Evolutionary conservation across 1,140 invertebrate genomes (phyloP).

Genomic region (Camponotus floridanus): DNA sequence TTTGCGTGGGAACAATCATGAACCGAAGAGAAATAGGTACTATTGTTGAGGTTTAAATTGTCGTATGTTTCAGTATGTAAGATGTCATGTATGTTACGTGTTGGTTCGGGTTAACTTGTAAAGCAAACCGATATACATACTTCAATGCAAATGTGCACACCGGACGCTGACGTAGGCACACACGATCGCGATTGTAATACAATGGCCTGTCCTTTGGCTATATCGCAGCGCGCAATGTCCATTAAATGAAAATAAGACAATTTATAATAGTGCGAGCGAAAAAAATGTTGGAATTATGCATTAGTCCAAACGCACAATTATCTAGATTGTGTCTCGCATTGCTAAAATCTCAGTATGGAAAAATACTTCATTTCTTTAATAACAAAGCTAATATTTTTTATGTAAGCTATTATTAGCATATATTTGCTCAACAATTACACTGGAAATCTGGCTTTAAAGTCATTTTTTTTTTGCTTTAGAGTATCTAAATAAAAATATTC

Average conservation of each 20-base stretch:
- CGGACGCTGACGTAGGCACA: conserved; percentile 42
- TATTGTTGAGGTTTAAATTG: conserved; percentile 26
- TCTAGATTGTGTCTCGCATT: conserved; percentile 14
- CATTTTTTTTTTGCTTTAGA: neutral
- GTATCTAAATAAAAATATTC: neutral
- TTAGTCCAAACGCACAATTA: neutral
- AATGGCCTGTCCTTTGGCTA: conserved; percentile 39
- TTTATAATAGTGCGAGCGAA: conserved; percentile 26
- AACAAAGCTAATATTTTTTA: neutral
- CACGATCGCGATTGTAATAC: conserved; percentile 34
- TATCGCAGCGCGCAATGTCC: neutral
- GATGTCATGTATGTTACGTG: conserved; percentile 39
- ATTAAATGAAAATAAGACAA: conserved; percentile 37
- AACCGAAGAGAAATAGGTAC: conserved; percentile 10
- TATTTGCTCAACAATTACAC: neutral
- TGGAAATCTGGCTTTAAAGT: neutral
- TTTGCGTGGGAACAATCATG: conserved; percentile 19
- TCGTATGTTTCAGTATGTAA: conserved; percentile 42
- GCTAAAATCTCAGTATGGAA: neutral
- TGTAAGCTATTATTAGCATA: neutral
- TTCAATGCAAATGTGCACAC: conserved; percentile 47
- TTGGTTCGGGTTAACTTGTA: conserved; percentile 18
- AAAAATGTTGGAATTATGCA: conserved; percentile 12
- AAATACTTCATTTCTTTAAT: neutral
- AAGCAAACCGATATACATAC: conserved; percentile 50